Evolutionary conservation across 2,113 vertebrate genomes (phyloP).

Genomic region (Desmodus rotundus): DNA sequence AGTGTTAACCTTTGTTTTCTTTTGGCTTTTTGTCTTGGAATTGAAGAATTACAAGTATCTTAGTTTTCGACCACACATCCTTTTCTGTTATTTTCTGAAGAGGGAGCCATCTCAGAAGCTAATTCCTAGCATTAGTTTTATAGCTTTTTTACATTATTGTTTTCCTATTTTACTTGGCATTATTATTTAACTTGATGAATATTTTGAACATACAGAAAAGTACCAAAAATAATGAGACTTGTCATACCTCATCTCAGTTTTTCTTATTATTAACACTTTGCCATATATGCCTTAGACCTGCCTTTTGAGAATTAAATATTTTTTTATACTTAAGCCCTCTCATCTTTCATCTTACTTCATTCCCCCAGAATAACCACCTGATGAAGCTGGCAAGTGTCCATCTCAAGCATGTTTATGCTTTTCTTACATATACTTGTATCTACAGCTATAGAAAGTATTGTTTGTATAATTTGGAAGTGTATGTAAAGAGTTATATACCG

Average conservation of each 20-base stretch:
- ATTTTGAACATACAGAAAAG: neutral
- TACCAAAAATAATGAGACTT: neutral
- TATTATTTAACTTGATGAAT: neutral
- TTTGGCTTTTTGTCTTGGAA: neutral
- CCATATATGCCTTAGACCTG: neutral
- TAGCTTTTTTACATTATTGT: neutral
- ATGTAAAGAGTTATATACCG: neutral
- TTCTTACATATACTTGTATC: neutral
- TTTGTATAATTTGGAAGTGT: neutral
- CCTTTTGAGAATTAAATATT: neutral
- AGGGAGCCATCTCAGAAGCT: neutral
- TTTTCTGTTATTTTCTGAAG: neutral
- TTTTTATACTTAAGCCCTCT: neutral
- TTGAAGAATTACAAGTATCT: neutral
- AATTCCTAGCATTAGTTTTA: neutral
- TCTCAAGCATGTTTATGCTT: neutral
- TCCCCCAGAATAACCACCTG: neutral
- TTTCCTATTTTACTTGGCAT: neutral
- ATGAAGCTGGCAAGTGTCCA: neutral
- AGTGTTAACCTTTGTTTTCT: neutral
- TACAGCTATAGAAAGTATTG: neutral
- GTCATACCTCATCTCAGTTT: neutral
- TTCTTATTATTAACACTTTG: neutral
- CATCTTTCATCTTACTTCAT: neutral
- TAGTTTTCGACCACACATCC: neutral